Percentiles rank a stretch among this genome's conserved stretches.
Conservation (phyloP, 64 coral and sea anemone genomes). For the Stichodactyla mertensii region DNA sequence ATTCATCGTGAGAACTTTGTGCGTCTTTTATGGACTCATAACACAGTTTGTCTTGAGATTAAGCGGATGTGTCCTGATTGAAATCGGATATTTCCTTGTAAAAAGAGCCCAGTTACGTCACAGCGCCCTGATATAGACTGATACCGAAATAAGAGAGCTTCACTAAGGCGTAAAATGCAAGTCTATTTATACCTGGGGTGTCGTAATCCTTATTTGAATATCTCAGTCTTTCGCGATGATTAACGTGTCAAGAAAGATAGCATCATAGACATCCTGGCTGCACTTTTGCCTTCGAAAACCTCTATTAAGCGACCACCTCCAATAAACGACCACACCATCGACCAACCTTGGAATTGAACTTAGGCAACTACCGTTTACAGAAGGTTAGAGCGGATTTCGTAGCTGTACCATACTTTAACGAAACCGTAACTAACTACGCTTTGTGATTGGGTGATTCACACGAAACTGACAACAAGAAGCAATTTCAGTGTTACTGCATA, state of each 20-base stretch:
- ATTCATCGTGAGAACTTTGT: not conserved
- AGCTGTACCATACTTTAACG: no score
- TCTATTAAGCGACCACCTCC: no score
- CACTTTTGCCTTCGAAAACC: no score
- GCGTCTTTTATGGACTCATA: not conserved
- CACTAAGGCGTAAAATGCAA: not conserved
- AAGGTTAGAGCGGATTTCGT: no score
- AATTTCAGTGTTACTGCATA: no score
- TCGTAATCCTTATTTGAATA: not conserved
- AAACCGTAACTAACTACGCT: no score
- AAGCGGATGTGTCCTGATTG: not conserved
- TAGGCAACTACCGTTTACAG: no score
- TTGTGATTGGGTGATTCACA: no score
- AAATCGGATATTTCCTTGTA: conserved; percentile 3
- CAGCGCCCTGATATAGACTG: not conserved
- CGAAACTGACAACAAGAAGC: no score
- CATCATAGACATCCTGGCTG: no score
- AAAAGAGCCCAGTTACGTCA: not conserved
- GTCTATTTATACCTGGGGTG: not conserved
- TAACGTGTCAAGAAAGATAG: not conserved
- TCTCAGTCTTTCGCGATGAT: not conserved
- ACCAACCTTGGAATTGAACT: no score
- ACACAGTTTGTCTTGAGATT: not conserved
- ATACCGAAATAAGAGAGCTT: not conserved
- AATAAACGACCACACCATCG: no score